A percentile compares a stretch with the other conserved stretches of the same genome.
These are phyloP conservation scores for Xiphorhynchus elegans DNA, from an alignment of 2,113 vertebrate species.

Conservation along the genomic window DNA sequence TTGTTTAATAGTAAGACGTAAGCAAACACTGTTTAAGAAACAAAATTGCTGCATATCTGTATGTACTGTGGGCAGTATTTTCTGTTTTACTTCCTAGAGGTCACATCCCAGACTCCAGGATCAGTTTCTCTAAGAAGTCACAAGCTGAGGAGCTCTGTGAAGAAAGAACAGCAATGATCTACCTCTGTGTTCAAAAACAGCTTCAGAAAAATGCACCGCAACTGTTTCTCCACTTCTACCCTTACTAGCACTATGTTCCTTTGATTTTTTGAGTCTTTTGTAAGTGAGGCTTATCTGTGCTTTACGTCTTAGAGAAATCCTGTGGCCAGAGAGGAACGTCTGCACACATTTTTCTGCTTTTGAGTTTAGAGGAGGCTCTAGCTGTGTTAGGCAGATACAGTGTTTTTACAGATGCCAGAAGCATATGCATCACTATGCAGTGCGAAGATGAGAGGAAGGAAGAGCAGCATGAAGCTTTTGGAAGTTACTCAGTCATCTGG, in stretches of 20 bases:
- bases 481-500: constrained; percentile 46
- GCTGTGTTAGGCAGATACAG: constrained; percentile 5
- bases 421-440: constrained; percentile 15
- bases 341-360: neutral
- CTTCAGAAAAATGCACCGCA: neutral
- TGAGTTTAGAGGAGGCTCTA: neutral
- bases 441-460: constrained; percentile 27
- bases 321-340: neutral
- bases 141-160: neutral
- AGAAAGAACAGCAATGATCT: neutral
- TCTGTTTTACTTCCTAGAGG: neutral
- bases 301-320: neutral
- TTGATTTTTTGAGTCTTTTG: neutral
- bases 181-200: neutral
- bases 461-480: constrained; percentile 39
- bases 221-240: neutral
- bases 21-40: neutral
- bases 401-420: constrained; percentile 48
- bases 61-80: neutral
- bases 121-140: neutral
- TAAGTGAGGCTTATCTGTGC: neutral
- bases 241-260: neutral
- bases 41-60: neutral
- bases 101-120: neutral
- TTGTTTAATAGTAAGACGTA: neutral